Evolutionary conservation across 2,113 vertebrate genomes (phyloP).

Genomic region (Strix uralensis): DNA sequence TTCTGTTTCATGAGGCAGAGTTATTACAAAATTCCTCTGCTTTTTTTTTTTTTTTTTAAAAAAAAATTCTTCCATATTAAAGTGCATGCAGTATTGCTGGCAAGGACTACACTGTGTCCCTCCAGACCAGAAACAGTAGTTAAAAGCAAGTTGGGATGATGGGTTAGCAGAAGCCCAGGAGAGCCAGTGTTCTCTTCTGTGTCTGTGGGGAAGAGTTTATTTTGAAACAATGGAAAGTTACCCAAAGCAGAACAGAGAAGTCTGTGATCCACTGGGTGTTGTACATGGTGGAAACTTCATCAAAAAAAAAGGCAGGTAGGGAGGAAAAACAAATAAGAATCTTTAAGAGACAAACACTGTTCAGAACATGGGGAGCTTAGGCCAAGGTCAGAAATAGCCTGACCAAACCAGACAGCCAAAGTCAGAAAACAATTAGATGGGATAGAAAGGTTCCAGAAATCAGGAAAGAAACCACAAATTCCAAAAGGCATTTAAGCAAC

Average conservation of each 20-base stretch:
- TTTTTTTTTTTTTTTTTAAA: not conserved
- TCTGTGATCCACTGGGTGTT: not conserved
- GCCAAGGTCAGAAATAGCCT: not conserved
- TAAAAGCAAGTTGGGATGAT: not conserved
- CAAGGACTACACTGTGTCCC: not conserved
- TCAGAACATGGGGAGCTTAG: not conserved
- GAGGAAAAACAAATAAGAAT: not conserved
- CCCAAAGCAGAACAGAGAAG: not conserved
- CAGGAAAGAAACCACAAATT: not conserved
- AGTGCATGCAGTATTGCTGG: not conserved
- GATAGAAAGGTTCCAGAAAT: not conserved
- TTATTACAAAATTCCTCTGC: not conserved
- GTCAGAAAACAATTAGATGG: not conserved
- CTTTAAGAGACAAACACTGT: not conserved
- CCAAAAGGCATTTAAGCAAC: not conserved
- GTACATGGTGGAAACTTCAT: not conserved
- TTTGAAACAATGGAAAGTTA: conserved; percentile 41
- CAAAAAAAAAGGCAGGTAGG: not conserved
- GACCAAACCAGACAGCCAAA: not conserved
- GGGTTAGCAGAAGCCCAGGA: conserved; percentile 13
- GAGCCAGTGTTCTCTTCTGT: not conserved
- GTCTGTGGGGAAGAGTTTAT: conserved; percentile 24
- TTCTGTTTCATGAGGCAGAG: not conserved
- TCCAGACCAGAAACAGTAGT: not conserved
- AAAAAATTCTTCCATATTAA: not conserved